Evolutionary conservation across 2,797 vertebrate species (phyloP).

Genomic region (Tangara arthus): DNA sequence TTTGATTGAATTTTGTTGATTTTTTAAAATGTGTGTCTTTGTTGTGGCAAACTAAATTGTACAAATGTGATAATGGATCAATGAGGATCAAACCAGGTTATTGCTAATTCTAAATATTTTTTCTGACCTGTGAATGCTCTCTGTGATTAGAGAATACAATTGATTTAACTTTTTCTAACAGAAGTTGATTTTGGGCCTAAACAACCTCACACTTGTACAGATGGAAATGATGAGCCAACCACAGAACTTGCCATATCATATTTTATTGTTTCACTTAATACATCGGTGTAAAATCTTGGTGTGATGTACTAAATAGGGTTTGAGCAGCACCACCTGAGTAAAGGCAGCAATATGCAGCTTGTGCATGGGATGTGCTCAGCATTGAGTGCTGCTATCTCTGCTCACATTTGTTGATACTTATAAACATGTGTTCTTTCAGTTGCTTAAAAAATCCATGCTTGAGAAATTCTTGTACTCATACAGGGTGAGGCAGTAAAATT

Average conservation of each 20-base stretch:
- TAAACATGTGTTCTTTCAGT: not conserved
- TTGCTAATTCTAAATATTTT: not conserved
- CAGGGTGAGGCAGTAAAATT: not conserved
- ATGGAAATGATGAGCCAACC: not conserved
- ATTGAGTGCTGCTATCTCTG: not conserved
- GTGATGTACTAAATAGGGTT: not conserved
- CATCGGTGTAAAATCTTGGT: not conserved
- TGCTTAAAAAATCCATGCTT: not conserved
- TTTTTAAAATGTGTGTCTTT: not conserved
- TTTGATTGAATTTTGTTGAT: not conserved
- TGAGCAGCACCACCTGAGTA: not conserved
- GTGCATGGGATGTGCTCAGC: not conserved
- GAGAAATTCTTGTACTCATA: not conserved
- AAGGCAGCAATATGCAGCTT: not conserved
- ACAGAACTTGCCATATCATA: not conserved
- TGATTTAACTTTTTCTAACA: not conserved
- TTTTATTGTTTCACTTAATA: not conserved
- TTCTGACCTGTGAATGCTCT: not conserved
- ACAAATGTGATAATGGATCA: not conserved
- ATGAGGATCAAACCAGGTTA: not conserved
- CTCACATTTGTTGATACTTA: not conserved
- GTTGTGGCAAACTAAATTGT: not conserved
- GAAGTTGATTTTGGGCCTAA: not conserved
- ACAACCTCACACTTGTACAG: not conserved
- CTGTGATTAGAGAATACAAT: accelerated